Evolutionary conservation across 2,113 vertebrate species (phyloP).

Genomic region (Setophaga coronata): DNA sequence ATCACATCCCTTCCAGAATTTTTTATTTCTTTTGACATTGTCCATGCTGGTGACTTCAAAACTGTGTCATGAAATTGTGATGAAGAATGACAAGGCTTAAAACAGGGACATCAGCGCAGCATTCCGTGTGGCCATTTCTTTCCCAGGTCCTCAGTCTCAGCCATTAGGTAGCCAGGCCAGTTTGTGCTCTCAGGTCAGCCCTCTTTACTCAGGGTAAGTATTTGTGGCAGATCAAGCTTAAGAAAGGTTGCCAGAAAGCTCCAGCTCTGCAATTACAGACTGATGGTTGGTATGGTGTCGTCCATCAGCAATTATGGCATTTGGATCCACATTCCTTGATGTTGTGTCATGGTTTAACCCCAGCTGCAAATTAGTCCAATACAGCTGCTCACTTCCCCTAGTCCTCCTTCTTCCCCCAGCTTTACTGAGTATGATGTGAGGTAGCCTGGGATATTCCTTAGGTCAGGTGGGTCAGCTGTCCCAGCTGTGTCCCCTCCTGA

Average conservation of each 20-base stretch:
- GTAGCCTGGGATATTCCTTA: not conserved
- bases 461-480: not conserved
- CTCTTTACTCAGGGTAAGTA: not conserved
- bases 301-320: not conserved
- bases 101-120: not conserved
- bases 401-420: not conserved
- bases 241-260: not conserved
- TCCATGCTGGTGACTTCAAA: not conserved
- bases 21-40: not conserved
- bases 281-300: not conserved
- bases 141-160: not conserved
- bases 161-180: not conserved
- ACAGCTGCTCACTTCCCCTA: not conserved
- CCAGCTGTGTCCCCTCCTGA: not conserved
- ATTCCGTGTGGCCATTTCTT: not conserved
- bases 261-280: not conserved
- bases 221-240: not conserved
- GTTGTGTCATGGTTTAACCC: not conserved
- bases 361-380: not conserved
- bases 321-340: not conserved
- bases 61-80: not conserved
- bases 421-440: not conserved
- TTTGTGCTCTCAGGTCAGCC: not conserved
- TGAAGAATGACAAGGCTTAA: not conserved
- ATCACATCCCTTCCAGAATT: not conserved